Percentiles rank a stretch among this genome's conserved stretches.
Evolutionary conservation across 1,140 invertebrate genomes (phyloP).

Genomic region (Drosophila lowei): DNA sequence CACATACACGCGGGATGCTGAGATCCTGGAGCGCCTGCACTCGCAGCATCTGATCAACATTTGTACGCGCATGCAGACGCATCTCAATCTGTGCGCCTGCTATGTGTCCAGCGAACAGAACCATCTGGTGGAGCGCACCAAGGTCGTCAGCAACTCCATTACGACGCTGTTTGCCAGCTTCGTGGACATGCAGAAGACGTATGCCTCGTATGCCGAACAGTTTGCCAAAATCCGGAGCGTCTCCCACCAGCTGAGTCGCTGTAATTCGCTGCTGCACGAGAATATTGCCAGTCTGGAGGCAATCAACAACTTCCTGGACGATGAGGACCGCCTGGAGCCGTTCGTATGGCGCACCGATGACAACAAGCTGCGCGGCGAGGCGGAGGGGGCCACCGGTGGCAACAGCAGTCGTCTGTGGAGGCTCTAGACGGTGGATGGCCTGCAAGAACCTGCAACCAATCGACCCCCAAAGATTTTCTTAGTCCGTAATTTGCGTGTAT

Average conservation of each 20-base stretch:
- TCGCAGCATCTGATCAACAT: slow-evolving; percentile 82
- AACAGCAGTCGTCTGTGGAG: slow-evolving; percentile 67
- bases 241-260: slow-evolving; percentile 90
- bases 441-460: neutral
- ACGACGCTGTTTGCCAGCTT: slow-evolving; percentile 87
- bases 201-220: slow-evolving; percentile 92
- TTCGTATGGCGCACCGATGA: slow-evolving; percentile 92
- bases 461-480: slow-evolving; percentile 42
- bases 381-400: slow-evolving; percentile 83
- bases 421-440: slow-evolving; percentile 33
- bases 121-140: slow-evolving; percentile 87
- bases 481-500: slow-evolving; percentile 31
- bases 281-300: slow-evolving; percentile 93
- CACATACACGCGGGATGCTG: slow-evolving; percentile 92
- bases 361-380: slow-evolving; percentile 75
- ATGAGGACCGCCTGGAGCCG: slow-evolving; percentile 92
- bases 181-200: slow-evolving; percentile 92
- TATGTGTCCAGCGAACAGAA: slow-evolving; percentile 90
- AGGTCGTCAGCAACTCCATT: slow-evolving; percentile 89
- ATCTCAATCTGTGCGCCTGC: slow-evolving; percentile 88
- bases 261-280: slow-evolving; percentile 92
- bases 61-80: slow-evolving; percentile 84
- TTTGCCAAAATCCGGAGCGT: slow-evolving; percentile 91
- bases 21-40: slow-evolving; percentile 92
- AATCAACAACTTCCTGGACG: slow-evolving; percentile 92